Evolutionary conservation across 2,113 vertebrate genomes (phyloP).

Genomic region (Amphiprion percula): DNA sequence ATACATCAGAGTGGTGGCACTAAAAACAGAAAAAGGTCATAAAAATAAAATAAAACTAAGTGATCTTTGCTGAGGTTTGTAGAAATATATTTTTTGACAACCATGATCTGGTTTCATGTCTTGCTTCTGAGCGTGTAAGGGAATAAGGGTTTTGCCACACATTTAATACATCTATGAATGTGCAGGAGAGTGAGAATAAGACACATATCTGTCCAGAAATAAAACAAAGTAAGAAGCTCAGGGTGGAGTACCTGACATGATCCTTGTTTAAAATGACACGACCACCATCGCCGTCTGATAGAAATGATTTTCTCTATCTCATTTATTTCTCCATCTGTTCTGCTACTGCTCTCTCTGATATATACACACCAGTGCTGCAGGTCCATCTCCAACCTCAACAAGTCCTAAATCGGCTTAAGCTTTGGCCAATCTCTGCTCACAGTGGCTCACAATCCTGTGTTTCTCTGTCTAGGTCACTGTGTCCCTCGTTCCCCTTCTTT

Average conservation of each 20-base stretch:
- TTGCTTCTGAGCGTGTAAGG: not conserved
- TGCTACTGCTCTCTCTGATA: constrained; percentile 33
- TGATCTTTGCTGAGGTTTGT: constrained; percentile 19
- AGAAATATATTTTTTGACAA: not conserved
- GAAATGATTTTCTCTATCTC: constrained; percentile 57
- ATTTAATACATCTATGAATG: constrained; percentile 16
- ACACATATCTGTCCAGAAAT: constrained; percentile 3
- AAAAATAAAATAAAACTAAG: not conserved
- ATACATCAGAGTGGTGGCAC: not conserved
- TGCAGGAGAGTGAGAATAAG: not conserved
- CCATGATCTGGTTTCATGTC: not conserved
- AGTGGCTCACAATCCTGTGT: constrained; percentile 19
- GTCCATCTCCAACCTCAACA: constrained; percentile 49
- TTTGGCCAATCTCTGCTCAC: constrained; percentile 22
- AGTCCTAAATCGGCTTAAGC: constrained; percentile 46
- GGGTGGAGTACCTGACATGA: constrained; percentile 7
- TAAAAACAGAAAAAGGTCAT: not conserved
- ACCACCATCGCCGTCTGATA: constrained; percentile 54
- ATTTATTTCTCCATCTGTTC: constrained; percentile 65
- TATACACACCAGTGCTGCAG: constrained; percentile 1
- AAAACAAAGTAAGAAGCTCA: constrained; percentile 19
- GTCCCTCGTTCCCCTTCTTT: constrained; percentile 1
- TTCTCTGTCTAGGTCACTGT: not conserved
- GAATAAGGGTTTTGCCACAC: constrained; percentile 8
- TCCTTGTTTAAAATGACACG: constrained; percentile 63